Evolutionary conservation across 2,888 invertebrate genomes (phyloP), one percentile per base, ranked within the genome.

Genomic region (Chaitophorus viminalis): DNA sequence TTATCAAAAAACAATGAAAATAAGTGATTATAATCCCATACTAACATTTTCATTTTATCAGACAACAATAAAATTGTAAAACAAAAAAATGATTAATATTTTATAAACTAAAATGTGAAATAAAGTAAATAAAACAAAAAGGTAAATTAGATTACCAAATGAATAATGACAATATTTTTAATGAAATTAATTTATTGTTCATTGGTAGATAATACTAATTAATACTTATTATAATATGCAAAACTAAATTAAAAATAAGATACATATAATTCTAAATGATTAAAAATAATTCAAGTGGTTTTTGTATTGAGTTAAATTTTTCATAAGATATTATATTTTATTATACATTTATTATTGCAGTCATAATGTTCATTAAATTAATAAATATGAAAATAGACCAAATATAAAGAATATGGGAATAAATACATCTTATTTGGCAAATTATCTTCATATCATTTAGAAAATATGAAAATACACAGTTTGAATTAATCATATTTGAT

Each of bases 111-210:
- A 60, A 78, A 75, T 25, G 5, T 31, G 11, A 81, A 68, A 29
- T n/a, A 33, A 52, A 52, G 52, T 17, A 33, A 46, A 82, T 31
- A 54, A 72, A 52, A 52, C 31, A 33, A 6, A 82, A 33, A 8
- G 21, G 33, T 52, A 21, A 3, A 1, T 70, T 70, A 52, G 39
- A 29, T 68, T 81, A 29, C 25, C 31, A 72, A 33, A 21, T 52
- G 33, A 82, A 82, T 52, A 82, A 52, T 82, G 52, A 52, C 82
- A 82, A 82, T 70, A 25, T 17, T 25, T 46, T 31, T 17, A 74
- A 68, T 65, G 29, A 65, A 81, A 31, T 68, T 29, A 81, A 14
- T 1, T 75, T 25, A 8, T n/a, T 52, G 70, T 82, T 52, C 31
- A 72, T 82, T 72, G 17, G 8, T 36, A 33, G 18, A 8, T 36